Evolutionary conservation across 2,888 invertebrate species (phyloP), one percentile per base, ranked within the genome.

Genomic region (Rhingia campestris): DNA sequence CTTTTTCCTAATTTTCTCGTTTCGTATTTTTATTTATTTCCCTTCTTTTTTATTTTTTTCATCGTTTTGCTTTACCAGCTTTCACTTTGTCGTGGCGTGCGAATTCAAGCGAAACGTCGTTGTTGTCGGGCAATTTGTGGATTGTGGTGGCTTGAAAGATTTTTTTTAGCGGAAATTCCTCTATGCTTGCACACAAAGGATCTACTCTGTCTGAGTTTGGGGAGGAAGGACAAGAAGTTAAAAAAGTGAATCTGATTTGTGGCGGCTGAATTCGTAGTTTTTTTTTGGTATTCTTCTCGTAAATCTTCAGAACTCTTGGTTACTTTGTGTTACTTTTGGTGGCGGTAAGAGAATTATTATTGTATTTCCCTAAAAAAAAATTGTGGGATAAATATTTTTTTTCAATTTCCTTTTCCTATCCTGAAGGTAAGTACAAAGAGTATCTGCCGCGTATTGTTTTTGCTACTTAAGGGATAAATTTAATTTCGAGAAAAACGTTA

Each of bases 31-130:
- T 22, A 22, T 22, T 61, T 61, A 14, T 3, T 14, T 6, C 6
- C 39, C 4, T 35, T 51, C 30, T 45, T 32, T 53, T 45, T 0
- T 12, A 43, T 5, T 2, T 33, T 67, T 12, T 47, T 12, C 30
- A 33, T 56, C 56, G 37, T 14, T 39, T n/a, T 54, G 4, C 35
- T 49, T 67, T 63, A 43, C 51, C 32, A 69, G 72, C 72, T 72
- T 77, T 77, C 61, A 81, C 77, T 82, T 81, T 72, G 77, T 82
- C 77, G 63, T 33, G 49, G 63, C 39, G 47, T 63, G 67, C 56
- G 72, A 82, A 77, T 77, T 82, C 77, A 72, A 67, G 77, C 56
- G 67, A 82, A 77, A 77, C 77, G 82, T 73, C 77, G 61, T 77
- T 77, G 53, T 81, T 77, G 77, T 77, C 73, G 67, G 70, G 73